A percentile compares a stretch with the other conserved stretches of the same genome.
Conservation (phyloP, 2,888 invertebrate genomes). For the Cinara cedri region DNA sequence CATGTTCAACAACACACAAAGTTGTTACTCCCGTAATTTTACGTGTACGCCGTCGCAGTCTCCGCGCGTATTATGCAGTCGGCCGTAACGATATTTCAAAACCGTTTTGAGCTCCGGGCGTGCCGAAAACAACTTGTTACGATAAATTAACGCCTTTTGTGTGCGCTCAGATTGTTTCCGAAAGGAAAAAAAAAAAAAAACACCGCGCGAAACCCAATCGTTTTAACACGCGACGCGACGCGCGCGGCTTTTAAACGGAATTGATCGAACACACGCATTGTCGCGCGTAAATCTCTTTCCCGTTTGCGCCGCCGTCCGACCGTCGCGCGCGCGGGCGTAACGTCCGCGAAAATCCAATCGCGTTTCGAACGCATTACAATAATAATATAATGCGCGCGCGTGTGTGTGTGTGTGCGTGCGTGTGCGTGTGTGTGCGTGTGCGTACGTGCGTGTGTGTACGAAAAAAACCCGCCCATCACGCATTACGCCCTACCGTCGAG, state of each 20-base stretch:
- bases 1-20: conserved; percentile 45
- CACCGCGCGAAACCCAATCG: neutral
- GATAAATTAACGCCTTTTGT: conserved; percentile 36
- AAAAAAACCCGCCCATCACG: conserved; percentile 10
- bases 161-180: neutral
- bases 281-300: conserved; percentile 24
- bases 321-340: neutral
- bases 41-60: neutral
- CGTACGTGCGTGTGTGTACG: no score
- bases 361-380: no score
- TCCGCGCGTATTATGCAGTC: neutral
- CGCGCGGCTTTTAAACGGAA: conserved; percentile 42
- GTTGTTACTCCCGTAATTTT: conserved; percentile 18
- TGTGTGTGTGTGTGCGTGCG: no score
- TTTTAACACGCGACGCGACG: no score
- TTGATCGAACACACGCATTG: conserved; percentile 45
- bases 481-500: no score
- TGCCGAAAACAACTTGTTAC: conserved; percentile 36
- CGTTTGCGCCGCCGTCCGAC: neutral
- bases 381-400: no score
- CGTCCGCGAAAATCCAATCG: conserved; percentile 46
- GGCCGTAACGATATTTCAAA: conserved; percentile 22
- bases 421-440: no score
- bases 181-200: neutral
- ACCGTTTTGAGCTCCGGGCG: conserved; percentile 29